A percentile compares a stretch with the other conserved stretches of the same genome.
These are phyloP conservation scores for Menura novaehollandiae DNA, from an alignment of 2,113 vertebrate genomes.

Conservation along the genomic window DNA sequence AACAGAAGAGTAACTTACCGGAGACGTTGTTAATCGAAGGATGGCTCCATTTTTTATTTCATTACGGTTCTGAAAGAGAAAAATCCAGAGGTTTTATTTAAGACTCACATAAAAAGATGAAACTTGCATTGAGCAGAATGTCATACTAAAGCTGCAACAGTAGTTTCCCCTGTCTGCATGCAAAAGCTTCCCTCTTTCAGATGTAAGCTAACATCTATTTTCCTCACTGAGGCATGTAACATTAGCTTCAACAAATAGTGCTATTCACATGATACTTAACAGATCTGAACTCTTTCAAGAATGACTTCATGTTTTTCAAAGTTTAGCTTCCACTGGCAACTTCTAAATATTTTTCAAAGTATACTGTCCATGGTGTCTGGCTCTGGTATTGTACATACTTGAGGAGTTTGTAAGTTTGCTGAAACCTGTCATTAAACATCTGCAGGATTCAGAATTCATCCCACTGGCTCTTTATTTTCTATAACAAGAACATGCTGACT, in stretches of 20 bases:
- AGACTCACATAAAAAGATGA: not conserved
- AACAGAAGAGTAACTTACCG: constrained; percentile 79
- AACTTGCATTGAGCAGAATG: not conserved
- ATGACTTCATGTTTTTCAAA: not conserved
- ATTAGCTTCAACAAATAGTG: not conserved
- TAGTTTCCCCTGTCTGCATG: not conserved
- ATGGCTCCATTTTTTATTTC: constrained; percentile 98
- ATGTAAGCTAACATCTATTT: not conserved
- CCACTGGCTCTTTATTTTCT: constrained; percentile 22
- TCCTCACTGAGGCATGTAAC: not conserved
- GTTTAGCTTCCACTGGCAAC: not conserved
- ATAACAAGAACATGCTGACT: constrained; percentile 53
- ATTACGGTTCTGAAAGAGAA: constrained; percentile 89
- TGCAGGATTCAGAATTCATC: constrained; percentile 27
- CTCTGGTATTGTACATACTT: not conserved
- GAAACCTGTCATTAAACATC: constrained; percentile 64
- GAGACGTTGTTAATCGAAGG: constrained; percentile 90
- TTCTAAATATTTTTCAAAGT: not conserved
- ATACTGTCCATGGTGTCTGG: not conserved
- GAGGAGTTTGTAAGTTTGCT: not conserved
- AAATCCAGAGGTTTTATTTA: not conserved
- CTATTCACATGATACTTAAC: not conserved
- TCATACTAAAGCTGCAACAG: not conserved
- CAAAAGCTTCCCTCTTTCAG: not conserved
- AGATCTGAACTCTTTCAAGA: not conserved